Evolutionary conservation across 92 coral and sea anemone genomes (phyloP), one percentile per base, ranked within the genome.

Genomic region (Phenganax stokvisi): DNA sequence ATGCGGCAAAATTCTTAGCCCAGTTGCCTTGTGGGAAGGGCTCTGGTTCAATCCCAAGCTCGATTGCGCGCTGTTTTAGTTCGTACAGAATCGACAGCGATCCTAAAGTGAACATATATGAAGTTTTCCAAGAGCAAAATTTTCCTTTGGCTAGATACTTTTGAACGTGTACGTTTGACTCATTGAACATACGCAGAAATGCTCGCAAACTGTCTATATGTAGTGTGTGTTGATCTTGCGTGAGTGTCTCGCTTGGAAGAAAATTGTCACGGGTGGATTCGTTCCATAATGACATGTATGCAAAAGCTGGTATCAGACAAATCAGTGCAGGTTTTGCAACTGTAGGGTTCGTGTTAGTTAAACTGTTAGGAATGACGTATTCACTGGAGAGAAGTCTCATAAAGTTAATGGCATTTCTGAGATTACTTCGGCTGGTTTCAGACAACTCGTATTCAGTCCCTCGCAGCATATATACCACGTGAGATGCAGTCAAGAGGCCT

Each of bases 11-110:
- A 73, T 87, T 89, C 83, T 87, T 87, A 55, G 88, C 84, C 96
- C 96, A 91, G 85, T 91, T 89, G 13, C 96, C 96, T 25, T 57
- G 82, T 12, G 92, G 97, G 56, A 91, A 77, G 51, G 62, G 71
- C 56, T 91, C 97, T 0, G 86, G 47, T 9, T 51, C 17, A 12
- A 81, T 82, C 56, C 81, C 53, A 44, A 13, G 51, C 6, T 83
- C 86, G 56, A 54, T 71, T n/a, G 86, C 71, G 59, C 6, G 86
- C 82, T 76, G 75, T 54, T 31, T 74, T 28, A n/a, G 57, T 44
- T 12, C 11, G n/a, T n/a, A 37, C 27, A 77, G 12, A 53, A 37
- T 0, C 44, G 57, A 31, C 9, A 70, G 56, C 37, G 86, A 83
- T 12, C 86, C 86, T 12, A 83, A 51, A 9, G 81, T 54, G 37